Evolutionary conservation across 2,888 invertebrate genomes (phyloP).

Genomic region (Spicauda simplicius): DNA sequence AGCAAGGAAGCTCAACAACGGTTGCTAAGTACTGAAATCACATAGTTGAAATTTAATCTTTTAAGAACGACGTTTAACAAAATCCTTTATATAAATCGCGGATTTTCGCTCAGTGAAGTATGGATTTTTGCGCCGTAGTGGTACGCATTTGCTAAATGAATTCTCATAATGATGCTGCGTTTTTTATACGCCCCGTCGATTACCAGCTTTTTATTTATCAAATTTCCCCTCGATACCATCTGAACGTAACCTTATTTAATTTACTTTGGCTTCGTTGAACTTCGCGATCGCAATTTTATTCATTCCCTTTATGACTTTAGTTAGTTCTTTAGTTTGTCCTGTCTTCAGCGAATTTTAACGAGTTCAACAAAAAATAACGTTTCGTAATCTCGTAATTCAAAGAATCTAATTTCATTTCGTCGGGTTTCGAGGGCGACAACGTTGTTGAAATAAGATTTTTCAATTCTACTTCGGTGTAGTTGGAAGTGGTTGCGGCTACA

Average conservation of each 20-base stretch:
- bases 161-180: conserved; percentile 56
- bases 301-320: conserved; percentile 10
- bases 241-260: conserved; percentile 57
- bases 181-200: conserved; percentile 50
- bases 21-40: not conserved
- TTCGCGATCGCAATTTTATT: not conserved
- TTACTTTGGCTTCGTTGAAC: conserved; percentile 38
- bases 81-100: no score
- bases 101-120: not conserved
- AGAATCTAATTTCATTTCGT: conserved; percentile 6
- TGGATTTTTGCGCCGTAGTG: not conserved
- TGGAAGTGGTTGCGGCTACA: not conserved
- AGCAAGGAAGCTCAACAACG: not conserved
- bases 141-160: conserved; percentile 6
- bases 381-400: conserved; percentile 1
- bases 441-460: not conserved
- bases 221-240: conserved; percentile 59
- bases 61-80: no score
- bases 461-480: not conserved
- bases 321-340: not conserved
- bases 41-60: no score
- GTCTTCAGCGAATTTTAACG: not conserved
- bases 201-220: conserved; percentile 55
- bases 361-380: not conserved
- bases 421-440: not conserved